Conservation (phyloP, 2,797 vertebrate species). For the Danio aesculapii region DNA sequence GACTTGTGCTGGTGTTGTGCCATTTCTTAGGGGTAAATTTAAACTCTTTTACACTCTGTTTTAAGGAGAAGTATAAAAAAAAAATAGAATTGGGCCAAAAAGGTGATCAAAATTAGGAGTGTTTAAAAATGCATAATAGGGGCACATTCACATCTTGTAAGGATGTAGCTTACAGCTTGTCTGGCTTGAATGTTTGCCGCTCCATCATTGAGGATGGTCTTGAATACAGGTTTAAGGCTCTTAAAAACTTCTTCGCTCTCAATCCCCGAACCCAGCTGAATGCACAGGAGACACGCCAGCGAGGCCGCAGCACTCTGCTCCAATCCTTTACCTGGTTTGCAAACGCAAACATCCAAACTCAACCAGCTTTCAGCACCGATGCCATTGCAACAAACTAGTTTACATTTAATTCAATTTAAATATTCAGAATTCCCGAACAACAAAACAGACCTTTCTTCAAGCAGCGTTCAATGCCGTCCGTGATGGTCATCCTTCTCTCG, state of each 20-base stretch:
- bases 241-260: constrained; percentile 98
- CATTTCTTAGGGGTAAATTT: too few species aligned
- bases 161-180: constrained; percentile 83
- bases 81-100: too few species aligned
- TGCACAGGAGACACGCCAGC: constrained; percentile 91
- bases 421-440: background rate
- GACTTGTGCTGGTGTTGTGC: too few species aligned
- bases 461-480: constrained; percentile 95
- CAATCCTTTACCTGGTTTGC: constrained; percentile 88
- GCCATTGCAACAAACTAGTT: background rate
- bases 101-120: too few species aligned
- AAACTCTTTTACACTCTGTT: too few species aligned
- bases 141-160: background rate
- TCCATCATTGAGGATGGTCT: constrained; percentile 90
- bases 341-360: background rate
- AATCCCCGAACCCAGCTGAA: constrained; percentile 94
- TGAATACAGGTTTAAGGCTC: constrained; percentile 91
- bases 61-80: too few species aligned
- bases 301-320: constrained; percentile 92
- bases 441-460: constrained; percentile 91
- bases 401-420: background rate
- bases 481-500: constrained; percentile 95
- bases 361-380: constrained; percentile 12
- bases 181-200: constrained; percentile 89
- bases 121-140: too few species aligned